Evolutionary conservation across 2,113 vertebrate species (phyloP).

Genomic region (Cyphomyrus discorhynchus): DNA sequence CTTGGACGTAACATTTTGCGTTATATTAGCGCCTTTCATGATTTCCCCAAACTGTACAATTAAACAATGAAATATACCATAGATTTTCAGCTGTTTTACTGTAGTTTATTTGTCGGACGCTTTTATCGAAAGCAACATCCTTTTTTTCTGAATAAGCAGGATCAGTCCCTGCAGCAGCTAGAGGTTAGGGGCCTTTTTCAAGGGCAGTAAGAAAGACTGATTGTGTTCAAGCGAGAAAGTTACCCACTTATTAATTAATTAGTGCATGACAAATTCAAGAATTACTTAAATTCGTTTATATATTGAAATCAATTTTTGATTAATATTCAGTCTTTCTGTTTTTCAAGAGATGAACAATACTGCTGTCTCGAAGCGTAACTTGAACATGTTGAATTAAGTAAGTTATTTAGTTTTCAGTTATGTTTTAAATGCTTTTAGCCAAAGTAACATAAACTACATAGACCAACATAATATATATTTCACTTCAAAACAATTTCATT

Average conservation of each 20-base stretch:
- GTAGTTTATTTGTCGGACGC: not conserved
- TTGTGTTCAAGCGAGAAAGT: not conserved
- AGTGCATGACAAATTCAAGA: not conserved
- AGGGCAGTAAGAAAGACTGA: not conserved
- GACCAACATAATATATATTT: not conserved
- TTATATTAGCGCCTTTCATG: not conserved
- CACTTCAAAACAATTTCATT: not conserved
- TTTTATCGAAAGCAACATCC: not conserved
- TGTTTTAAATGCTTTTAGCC: not conserved
- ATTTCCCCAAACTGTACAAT: not conserved
- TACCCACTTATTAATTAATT: not conserved
- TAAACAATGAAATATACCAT: not conserved
- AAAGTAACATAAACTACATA: not conserved
- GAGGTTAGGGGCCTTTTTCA: not conserved
- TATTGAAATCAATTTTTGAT: not conserved
- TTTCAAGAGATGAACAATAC: not conserved
- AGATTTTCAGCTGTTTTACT: not conserved
- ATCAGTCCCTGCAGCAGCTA: not conserved
- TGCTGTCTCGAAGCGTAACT: not conserved
- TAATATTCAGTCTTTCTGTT: not conserved
- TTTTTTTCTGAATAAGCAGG: not conserved
- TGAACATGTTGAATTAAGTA: not conserved
- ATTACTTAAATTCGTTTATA: not conserved
- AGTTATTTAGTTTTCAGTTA: not conserved
- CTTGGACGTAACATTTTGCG: not conserved